Evolutionary conservation across 2,797 vertebrate genomes (phyloP).

Genomic region (Schizopygopsis pylzovi): DNA sequence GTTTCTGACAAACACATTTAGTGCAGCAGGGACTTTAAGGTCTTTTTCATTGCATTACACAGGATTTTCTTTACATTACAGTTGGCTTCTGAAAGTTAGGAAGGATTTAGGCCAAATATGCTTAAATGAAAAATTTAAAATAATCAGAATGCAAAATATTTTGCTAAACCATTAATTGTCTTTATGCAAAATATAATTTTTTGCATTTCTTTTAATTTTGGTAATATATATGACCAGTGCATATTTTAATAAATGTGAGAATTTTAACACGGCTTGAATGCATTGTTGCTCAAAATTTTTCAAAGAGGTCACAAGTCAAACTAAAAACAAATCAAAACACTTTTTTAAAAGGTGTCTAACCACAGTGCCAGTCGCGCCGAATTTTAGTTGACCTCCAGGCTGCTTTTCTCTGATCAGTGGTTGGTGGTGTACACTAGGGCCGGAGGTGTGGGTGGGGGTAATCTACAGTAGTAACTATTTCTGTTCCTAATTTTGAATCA

Average conservation of each 20-base stretch:
- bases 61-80: background rate
- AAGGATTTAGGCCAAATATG: background rate
- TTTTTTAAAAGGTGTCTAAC: background rate
- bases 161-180: background rate
- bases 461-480: slow-evolving; percentile 14
- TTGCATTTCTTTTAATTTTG: background rate
- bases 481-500: slow-evolving; percentile 1
- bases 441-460: background rate
- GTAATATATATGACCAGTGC: background rate
- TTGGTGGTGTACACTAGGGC: background rate
- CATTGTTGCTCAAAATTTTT: background rate
- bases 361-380: background rate
- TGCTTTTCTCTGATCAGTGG: background rate
- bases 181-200: background rate
- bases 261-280: background rate
- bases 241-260: background rate
- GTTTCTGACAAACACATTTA: background rate
- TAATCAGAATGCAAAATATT: background rate
- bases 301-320: background rate
- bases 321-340: background rate
- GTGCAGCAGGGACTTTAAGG: too few relatives aligned
- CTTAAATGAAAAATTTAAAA: background rate
- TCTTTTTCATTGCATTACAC: background rate
- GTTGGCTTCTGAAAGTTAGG: background rate
- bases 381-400: background rate